Evolutionary conservation across 2,888 invertebrate genomes (phyloP), one percentile per base, ranked within the genome.

Genomic region (Limnephilus lunatus): DNA sequence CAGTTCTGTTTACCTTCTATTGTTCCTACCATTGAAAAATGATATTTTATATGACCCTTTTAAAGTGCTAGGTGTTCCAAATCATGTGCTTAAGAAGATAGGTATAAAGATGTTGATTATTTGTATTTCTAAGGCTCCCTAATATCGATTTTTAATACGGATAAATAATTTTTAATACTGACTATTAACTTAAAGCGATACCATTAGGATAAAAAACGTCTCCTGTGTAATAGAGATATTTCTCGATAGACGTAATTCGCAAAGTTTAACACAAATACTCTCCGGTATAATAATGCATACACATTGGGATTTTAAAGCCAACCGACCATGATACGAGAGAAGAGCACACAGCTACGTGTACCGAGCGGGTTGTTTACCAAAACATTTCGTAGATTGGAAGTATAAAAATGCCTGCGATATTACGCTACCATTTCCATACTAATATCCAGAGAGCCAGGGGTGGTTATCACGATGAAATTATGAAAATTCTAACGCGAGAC

Each of bases 251-350:
- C 89, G 68, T 48, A 53, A 82, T 88, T 32, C 32, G 89, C 89
- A 32, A 91, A 91, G 83, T 90, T 87, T 81, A 68, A 90, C 92
- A 81, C 90, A 90, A 88, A 82, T 92, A 44, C 53, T 83, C 88
- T 82, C 68, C 87, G 19, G n/a, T 85, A 92, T n/a, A n/a, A 68
- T 92, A 92, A 92, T 88, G 85, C 92, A 92, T 92, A 92, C 90
- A 92, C 90, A 92, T 92, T 68, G 92, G 90, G 86, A 92, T 92
- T 93, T 91, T 90, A 92, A 93, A 93, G 89, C 85, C 90, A 91
- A 89, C 92, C 91, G 83, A 92, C 92, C 92, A 90, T 91, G 92
- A 92, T 93, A 93, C 89, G 90, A 92, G 90, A 92, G 83, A 87
- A 91, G 82, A 81, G 83, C 89, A 53, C 82, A 88, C 25, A 82